These are phyloP conservation scores for Pterostichus niger DNA, from an alignment of 2,888 invertebrate species.

Conservation along the genomic window DNA sequence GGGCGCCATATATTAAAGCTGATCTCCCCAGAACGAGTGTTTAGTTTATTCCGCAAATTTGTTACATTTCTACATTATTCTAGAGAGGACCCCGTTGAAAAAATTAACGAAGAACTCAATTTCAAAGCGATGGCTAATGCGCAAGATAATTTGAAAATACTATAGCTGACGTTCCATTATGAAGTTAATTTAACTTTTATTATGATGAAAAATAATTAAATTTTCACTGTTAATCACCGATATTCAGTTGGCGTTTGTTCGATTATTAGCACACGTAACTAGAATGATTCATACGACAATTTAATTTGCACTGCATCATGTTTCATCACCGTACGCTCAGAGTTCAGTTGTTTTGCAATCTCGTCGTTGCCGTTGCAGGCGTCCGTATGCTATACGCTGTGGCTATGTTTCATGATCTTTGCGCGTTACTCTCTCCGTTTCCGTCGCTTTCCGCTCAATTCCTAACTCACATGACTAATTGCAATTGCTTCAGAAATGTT, in stretches of 20 bases:
- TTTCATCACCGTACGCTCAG: not conserved
- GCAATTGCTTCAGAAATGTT: conserved; percentile 5
- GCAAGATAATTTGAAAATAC: no score
- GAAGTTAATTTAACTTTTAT: conserved; percentile 43
- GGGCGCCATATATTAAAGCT: conserved; percentile 20
- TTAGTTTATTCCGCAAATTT: not conserved
- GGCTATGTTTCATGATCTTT: not conserved
- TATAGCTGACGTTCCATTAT: conserved; percentile 11
- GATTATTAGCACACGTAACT: conserved; percentile 38
- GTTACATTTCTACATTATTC: not conserved
- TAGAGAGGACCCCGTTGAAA: no score
- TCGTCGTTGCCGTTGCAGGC: not conserved
- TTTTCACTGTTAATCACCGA: conserved; percentile 44
- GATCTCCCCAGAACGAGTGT: not conserved
- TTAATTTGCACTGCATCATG: conserved; percentile 32
- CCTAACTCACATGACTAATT: conserved; percentile 8
- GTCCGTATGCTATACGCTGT: not conserved
- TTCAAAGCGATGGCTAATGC: no score
- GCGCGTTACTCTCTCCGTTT: not conserved
- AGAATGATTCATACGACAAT: conserved; percentile 48
- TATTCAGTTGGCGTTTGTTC: conserved; percentile 45
- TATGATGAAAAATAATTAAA: conserved; percentile 30
- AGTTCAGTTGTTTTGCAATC: conserved; percentile 19
- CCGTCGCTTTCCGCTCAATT: not conserved
- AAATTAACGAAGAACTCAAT: no score